These are phyloP conservation scores for Ischnura elegans DNA, from an alignment of 2,888 invertebrate genomes.

Conservation along the genomic window DNA sequence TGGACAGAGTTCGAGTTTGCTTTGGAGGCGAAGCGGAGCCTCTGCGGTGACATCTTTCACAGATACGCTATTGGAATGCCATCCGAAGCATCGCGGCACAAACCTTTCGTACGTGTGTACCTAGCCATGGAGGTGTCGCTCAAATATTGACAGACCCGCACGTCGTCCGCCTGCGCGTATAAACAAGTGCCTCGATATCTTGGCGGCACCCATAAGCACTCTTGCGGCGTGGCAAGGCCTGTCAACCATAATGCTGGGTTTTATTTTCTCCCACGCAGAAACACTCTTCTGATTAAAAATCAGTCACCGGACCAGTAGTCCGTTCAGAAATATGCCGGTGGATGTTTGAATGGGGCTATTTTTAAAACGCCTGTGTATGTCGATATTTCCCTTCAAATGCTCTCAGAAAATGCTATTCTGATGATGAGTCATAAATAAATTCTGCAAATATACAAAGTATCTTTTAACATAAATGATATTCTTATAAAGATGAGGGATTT, in stretches of 20 bases:
- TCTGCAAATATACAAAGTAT: too few species aligned
- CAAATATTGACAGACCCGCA: constrained; percentile 6
- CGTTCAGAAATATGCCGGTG: not conserved
- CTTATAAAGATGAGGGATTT: too few species aligned
- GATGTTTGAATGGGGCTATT: not conserved
- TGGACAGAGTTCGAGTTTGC: not conserved
- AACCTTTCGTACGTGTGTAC: not conserved
- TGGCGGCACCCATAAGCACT: not conserved
- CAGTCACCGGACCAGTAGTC: not conserved
- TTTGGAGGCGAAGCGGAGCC: not conserved
- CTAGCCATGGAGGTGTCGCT: not conserved
- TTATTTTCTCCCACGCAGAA: not conserved
- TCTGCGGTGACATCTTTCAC: not conserved
- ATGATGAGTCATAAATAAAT: too few species aligned
- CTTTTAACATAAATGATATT: too few species aligned
- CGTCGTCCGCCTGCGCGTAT: not conserved
- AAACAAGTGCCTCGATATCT: not conserved
- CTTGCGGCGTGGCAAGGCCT: not conserved
- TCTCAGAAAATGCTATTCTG: too few species aligned
- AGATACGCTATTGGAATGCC: constrained; percentile 7
- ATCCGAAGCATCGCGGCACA: not conserved
- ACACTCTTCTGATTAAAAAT: constrained; percentile 1
- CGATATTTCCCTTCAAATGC: too few species aligned
- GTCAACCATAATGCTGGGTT: not conserved
- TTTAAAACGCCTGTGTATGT: too few species aligned